A percentile compares a stretch with the other conserved stretches of the same genome.
Conservation (phyloP, 1,140 invertebrate genomes). For the Aphidius gifuensis region DNA sequence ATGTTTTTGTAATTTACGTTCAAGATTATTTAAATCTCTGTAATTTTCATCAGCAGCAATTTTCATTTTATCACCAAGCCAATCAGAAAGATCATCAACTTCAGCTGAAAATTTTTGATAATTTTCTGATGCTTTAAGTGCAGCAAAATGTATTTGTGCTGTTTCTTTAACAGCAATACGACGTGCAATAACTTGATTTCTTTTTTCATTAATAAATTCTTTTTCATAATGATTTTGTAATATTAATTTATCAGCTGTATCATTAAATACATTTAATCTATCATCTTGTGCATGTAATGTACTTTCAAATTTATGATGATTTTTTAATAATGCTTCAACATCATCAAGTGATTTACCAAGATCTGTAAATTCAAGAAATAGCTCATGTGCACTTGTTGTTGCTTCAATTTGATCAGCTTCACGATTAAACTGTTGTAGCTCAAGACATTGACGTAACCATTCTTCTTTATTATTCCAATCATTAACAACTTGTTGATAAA, state of each 20-base stretch:
- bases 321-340: slow-evolving; percentile 88
- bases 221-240: slow-evolving; percentile 82
- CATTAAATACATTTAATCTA: slow-evolving; percentile 79
- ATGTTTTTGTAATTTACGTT: slow-evolving; percentile 93
- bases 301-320: slow-evolving; percentile 93
- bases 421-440: slow-evolving; percentile 87
- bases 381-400: slow-evolving; percentile 88
- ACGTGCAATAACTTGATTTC: slow-evolving; percentile 72
- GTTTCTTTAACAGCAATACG: slow-evolving; percentile 72
- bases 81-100: slow-evolving; percentile 80
- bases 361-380: slow-evolving; percentile 86
- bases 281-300: slow-evolving; percentile 93
- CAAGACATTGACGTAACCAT: slow-evolving; percentile 79
- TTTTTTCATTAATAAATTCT: slow-evolving; percentile 71
- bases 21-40: slow-evolving; percentile 85
- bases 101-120: slow-evolving; percentile 87
- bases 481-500: slow-evolving; percentile 70
- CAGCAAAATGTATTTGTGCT: slow-evolving; percentile 68
- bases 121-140: slow-evolving; percentile 73
- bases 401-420: slow-evolving; percentile 98
- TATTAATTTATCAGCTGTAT: slow-evolving; percentile 83
- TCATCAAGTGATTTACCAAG: slow-evolving; percentile 90
- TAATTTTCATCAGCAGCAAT: slow-evolving; percentile 91
- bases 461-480: slow-evolving; percentile 79
- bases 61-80: slow-evolving; percentile 90